Conservation (phyloP, 2,113 vertebrate species). For the Oreochromis spilurus region DNA sequence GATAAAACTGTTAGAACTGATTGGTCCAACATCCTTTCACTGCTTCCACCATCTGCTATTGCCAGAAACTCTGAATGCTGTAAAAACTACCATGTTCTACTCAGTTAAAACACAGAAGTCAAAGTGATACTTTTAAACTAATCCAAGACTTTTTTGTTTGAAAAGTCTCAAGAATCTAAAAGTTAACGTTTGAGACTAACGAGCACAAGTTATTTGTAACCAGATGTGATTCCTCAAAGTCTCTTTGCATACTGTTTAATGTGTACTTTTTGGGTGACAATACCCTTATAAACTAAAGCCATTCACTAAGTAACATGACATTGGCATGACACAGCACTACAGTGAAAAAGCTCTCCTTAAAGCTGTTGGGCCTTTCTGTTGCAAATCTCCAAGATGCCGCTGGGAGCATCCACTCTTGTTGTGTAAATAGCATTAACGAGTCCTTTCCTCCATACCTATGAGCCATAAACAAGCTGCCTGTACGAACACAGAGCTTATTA, state of each 20-base stretch:
- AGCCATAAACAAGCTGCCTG: slow-evolving; percentile 1
- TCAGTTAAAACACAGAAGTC: background rate
- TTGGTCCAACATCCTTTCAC: slow-evolving; percentile 4
- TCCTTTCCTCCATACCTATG: background rate
- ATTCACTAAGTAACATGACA: background rate
- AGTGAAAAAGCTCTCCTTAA: background rate
- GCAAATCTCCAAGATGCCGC: background rate
- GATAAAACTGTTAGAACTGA: slow-evolving; percentile 3
- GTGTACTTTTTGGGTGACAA: background rate
- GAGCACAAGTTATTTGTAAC: background rate
- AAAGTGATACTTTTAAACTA: background rate
- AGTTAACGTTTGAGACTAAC: background rate
- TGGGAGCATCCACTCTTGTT: slow-evolving; percentile 3
- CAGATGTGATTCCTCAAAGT: background rate
- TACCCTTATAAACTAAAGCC: background rate
- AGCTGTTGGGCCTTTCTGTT: background rate
- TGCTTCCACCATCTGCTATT: background rate
- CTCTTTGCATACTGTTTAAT: background rate
- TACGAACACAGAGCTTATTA: background rate
- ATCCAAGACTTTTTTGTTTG: background rate
- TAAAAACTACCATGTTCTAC: background rate
- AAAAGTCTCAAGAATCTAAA: background rate
- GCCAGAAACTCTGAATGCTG: background rate
- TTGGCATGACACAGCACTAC: slow-evolving; percentile 20
- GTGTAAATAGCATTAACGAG: slow-evolving; percentile 36